phyloP scores from a whole-genome alignment of 2,888 invertebrate species.

The Notodonta dromedarius region DNA sequence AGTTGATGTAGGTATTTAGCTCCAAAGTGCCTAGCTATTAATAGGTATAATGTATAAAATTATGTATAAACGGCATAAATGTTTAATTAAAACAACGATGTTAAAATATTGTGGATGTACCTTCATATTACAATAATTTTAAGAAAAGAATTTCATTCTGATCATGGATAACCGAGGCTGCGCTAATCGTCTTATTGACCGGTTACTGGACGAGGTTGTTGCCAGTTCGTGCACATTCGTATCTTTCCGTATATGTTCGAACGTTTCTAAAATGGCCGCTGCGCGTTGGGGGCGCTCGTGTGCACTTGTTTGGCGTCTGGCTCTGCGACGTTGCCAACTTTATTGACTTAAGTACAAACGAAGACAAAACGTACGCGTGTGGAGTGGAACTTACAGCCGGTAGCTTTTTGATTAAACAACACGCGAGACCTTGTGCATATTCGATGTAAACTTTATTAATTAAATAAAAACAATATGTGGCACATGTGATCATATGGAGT shows the following conservation, averaged over 20 bases:
- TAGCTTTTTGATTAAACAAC: constrained; percentile 69
- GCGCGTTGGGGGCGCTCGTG: constrained; percentile 83
- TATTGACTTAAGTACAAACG: constrained; percentile 80
- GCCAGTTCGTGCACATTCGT: constrained; percentile 77
- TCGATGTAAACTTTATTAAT: constrained; percentile 40
- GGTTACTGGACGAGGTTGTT: constrained; percentile 80
- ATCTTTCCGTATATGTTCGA: constrained; percentile 68
- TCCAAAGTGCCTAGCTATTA: no score
- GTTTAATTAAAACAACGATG: background rate
- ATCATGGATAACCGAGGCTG: constrained; percentile 63
- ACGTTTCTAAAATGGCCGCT: constrained; percentile 73
- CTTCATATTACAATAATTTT: constrained; percentile 17
- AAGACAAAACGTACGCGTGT: constrained; percentile 83
- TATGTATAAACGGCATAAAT: no score
- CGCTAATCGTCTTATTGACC: constrained; percentile 84
- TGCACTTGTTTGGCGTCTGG: constrained; percentile 82
- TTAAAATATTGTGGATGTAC: background rate
- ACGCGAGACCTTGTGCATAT: constrained; percentile 55
- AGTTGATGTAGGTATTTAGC: no score
- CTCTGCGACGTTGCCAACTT: constrained; percentile 84
- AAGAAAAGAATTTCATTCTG: constrained; percentile 66
- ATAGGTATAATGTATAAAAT: no score
- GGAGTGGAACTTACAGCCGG: constrained; percentile 79
- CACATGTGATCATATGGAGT: constrained; percentile 57
- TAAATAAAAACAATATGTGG: constrained; percentile 51